These are phyloP conservation scores for Hippasteria phrygiana DNA, from an alignment of 53 echinoderm and acorn worm species.

Conservation along the genomic window DNA sequence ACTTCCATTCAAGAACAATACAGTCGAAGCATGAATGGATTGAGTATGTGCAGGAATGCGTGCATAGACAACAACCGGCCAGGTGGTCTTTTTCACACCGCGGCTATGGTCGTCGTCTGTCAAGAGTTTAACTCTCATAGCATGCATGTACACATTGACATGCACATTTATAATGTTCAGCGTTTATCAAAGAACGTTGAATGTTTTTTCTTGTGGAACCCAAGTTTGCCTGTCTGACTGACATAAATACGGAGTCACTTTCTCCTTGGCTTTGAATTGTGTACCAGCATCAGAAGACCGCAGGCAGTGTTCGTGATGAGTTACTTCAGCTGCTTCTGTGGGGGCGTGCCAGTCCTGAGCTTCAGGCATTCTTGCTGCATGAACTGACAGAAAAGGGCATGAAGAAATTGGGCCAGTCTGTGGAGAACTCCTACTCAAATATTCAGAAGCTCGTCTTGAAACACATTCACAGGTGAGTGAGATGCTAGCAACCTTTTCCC, in stretches of 20 bases:
- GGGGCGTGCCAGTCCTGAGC: constrained; percentile 95
- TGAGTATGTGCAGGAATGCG: too few relatives aligned
- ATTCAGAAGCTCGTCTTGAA: constrained; percentile 96
- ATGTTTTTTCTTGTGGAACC: too few relatives aligned
- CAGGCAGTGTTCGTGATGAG: constrained; percentile 92
- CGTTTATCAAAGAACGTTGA: too few relatives aligned
- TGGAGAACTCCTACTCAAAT: constrained; percentile 95
- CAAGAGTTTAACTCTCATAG: too few relatives aligned
- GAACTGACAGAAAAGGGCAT: constrained; percentile 97
- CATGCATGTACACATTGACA: too few relatives aligned
- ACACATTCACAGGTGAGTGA: constrained; percentile 87
- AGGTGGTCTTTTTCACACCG: too few relatives aligned
- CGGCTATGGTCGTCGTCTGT: too few relatives aligned
- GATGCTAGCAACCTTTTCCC: background rate
- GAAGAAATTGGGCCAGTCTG: constrained; percentile 97
- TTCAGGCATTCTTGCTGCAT: constrained; percentile 93
- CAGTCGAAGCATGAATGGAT: too few relatives aligned
- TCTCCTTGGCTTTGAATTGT: background rate
- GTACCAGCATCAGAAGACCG: constrained; percentile 78
- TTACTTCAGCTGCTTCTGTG: constrained; percentile 93
- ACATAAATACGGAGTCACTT: background rate
- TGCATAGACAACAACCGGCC: too few relatives aligned
- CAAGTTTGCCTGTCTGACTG: too few relatives aligned
- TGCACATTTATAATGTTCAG: too few relatives aligned
- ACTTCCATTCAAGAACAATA: too few relatives aligned